phyloP scores from a whole-genome alignment of 2,113 vertebrate genomes.

The Callipepla squamata region DNA sequence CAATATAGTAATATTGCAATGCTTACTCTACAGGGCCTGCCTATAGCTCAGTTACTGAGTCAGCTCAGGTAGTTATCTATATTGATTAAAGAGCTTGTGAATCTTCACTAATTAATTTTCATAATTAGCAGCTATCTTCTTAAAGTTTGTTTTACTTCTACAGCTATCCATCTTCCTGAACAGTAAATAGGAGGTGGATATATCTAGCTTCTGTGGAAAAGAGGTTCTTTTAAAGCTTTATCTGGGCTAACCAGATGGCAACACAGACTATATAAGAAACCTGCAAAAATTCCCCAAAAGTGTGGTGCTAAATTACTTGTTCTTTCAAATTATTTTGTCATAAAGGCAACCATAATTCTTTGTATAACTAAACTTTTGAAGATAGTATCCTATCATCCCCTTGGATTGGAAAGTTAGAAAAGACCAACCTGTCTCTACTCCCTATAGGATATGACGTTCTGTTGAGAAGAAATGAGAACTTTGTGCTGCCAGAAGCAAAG shows the following conservation, averaged over 20 bases:
- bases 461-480: background rate
- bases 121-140: slow-evolving; percentile 54
- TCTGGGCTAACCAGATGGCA: slow-evolving; percentile 71
- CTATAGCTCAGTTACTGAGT: slow-evolving; percentile 16
- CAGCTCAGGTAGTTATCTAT: slow-evolving; percentile 9
- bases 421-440: fast-evolving
- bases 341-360: background rate
- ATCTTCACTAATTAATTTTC: slow-evolving; percentile 58
- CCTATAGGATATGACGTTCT: background rate
- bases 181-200: slow-evolving; percentile 39
- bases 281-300: slow-evolving; percentile 49
- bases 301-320: slow-evolving; percentile 43
- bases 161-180: slow-evolving; percentile 25
- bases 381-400: background rate
- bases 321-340: background rate
- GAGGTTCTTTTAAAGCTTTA: slow-evolving; percentile 71
- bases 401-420: background rate
- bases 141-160: slow-evolving; percentile 54
- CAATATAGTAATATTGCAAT: background rate
- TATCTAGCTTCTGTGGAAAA: slow-evolving; percentile 54
- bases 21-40: background rate
- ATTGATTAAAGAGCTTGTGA: background rate
- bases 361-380: background rate
- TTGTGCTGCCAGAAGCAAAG: background rate
- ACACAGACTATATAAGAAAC: slow-evolving; percentile 44